Conservation (phyloP, 2,113 vertebrate genomes). For the Paratilapia polleni region DNA sequence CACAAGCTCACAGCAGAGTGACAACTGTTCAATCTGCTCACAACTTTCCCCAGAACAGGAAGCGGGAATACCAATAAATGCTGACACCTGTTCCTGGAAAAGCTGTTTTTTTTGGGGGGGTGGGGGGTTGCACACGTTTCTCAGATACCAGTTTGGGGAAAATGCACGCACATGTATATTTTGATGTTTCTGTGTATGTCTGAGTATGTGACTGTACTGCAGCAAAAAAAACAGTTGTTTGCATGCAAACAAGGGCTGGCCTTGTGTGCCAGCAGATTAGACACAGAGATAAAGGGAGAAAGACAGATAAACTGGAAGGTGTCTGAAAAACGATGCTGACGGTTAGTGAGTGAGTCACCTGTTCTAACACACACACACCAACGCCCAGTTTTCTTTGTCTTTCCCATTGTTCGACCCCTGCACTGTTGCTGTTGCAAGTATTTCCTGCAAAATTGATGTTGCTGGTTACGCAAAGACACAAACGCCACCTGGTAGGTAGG, state of each 20-base stretch:
- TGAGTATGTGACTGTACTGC: neutral
- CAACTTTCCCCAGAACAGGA: slow-evolving; percentile 32
- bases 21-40: neutral
- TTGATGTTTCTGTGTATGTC: neutral
- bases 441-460: slow-evolving; percentile 55
- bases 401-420: slow-evolving; percentile 25
- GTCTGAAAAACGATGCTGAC: slow-evolving; percentile 26
- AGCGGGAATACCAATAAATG: neutral
- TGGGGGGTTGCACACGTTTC: slow-evolving; percentile 1
- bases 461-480: neutral
- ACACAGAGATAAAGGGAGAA: slow-evolving; percentile 19
- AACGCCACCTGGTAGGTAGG: slow-evolving; percentile 59
- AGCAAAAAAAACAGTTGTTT: slow-evolving; percentile 25
- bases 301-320: slow-evolving; percentile 19
- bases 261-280: slow-evolving; percentile 53
- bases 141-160: slow-evolving; percentile 27
- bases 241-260: neutral
- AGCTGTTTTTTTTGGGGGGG: neutral
- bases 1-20: slow-evolving; percentile 42
- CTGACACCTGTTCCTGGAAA: neutral
- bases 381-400: slow-evolving; percentile 11
- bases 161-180: neutral
- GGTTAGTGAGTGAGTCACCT: slow-evolving; percentile 28
- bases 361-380: neutral
- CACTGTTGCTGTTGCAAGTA: neutral